A percentile compares a stretch with the other conserved stretches of the same genome.
Conservation (phyloP, 2,113 vertebrate genomes). For the Daboia siamensis region DNA sequence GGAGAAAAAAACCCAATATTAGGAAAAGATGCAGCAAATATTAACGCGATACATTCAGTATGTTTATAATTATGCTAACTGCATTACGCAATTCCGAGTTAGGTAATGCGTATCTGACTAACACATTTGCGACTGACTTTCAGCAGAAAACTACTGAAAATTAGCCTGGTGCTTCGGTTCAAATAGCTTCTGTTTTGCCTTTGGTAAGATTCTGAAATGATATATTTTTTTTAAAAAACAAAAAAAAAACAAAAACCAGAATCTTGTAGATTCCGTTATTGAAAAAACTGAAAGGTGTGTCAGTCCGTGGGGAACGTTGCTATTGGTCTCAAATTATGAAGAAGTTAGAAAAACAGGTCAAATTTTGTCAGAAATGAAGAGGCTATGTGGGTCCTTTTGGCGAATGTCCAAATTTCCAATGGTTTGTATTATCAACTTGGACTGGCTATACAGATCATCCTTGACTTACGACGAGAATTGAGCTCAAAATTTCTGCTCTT, state of each 20-base stretch:
- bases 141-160: not conserved
- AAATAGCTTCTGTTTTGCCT: not conserved
- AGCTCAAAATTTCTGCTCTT: too few species aligned
- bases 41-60: not conserved
- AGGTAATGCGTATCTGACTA: not conserved
- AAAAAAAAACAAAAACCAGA: not conserved
- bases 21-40: fast-evolving
- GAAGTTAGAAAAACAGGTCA: not conserved
- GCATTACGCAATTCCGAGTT: not conserved
- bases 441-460: not conserved
- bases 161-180: not conserved
- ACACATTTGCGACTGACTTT: not conserved
- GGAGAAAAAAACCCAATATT: not conserved
- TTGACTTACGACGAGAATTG: too few species aligned
- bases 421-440: not conserved
- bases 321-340: not conserved
- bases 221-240: not conserved
- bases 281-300: not conserved
- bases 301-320: not conserved
- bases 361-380: not conserved
- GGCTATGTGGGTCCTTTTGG: not conserved
- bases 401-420: not conserved
- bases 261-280: not conserved
- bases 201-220: not conserved
- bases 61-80: conserved; percentile 10